Base-by-base conservation (phyloP, 2,797 vertebrate species). In the Limnodromus scolopaceus region DNA sequence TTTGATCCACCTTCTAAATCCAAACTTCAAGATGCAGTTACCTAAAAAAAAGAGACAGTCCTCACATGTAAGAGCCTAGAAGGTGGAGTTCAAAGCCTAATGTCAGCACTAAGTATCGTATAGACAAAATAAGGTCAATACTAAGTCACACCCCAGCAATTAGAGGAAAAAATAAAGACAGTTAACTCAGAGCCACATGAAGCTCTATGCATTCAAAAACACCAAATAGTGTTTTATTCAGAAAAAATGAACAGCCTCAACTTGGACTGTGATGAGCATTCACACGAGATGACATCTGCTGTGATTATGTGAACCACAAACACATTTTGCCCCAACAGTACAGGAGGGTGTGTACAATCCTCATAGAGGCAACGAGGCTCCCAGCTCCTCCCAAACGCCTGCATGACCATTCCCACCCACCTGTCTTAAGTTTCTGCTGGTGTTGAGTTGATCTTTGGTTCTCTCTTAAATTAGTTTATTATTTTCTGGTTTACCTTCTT, bases 201-300 rank as follows among this genome's bases (percentile, higher is more conserved):
- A 93, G 13, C 65, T 92, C 54, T 32, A n/a, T 55, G 25, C 34
- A 34, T 63, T 84, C 64, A 70, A 80, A 92, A 92, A 32, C 89
- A 95, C 87, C 53, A 55, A 55, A 32, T 36, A 92, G 89, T 94
- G 92, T 94, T 97, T 97, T 93, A 91, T 92, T 94, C 41, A 89
- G 43, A 51, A 72, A 79, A 84, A 87, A 88, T 27, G 34, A 82
- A 38, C 61, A 80, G 38, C 22, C 14, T 87, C 5, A 0, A 0
- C 60, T 91, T 39, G 38, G 58, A 95, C 39, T 27, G 43, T 80
- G 68, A 41, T 20, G 8, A 70, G 55, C 34, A 30, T 24, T 83
- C 82, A 70, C 25, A 10, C 5, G 34, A 68, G 54, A 54, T 93
- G 87, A 85, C 61, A 70, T 9, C 8, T 65, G 80, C 45, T 32